These are phyloP conservation scores for Drosophila prostipennis DNA, from an alignment of 2,888 invertebrate genomes.

Conservation along the genomic window DNA sequence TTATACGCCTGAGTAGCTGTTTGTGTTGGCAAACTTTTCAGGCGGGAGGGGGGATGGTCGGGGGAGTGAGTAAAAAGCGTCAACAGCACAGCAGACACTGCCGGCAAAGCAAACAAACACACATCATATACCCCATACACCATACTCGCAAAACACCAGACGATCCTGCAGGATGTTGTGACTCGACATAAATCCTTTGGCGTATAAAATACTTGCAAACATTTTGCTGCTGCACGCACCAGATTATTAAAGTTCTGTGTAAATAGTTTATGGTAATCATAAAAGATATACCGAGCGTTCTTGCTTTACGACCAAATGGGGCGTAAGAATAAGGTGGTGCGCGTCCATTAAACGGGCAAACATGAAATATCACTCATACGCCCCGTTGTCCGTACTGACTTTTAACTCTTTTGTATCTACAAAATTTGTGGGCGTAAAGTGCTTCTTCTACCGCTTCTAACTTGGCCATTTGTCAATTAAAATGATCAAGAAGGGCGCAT, in stretches of 20 bases:
- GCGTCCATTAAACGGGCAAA: conserved; percentile 37
- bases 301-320: conserved; percentile 51
- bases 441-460: conserved; percentile 17
- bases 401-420: conserved; percentile 26
- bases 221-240: conserved; percentile 47
- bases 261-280: conserved; percentile 77
- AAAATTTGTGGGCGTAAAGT: conserved; percentile 17
- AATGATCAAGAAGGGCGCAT: conserved; percentile 36
- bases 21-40: conserved; percentile 53
- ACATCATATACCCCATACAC: background rate
- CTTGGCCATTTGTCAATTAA: conserved; percentile 62
- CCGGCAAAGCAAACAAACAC: conserved; percentile 20
- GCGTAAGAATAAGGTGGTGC: conserved; percentile 14
- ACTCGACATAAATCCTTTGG: conserved; percentile 66
- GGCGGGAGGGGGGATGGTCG: background rate
- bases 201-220: conserved; percentile 46
- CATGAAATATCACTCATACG: conserved; percentile 79
- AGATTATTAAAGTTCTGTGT: conserved; percentile 67
- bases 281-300: conserved; percentile 53
- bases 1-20: conserved; percentile 63
- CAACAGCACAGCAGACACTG: conserved; percentile 28
- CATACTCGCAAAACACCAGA: conserved; percentile 21
- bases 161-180: conserved; percentile 37
- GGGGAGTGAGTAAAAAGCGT: conserved; percentile 24
- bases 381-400: conserved; percentile 27